Evolutionary conservation across 2,888 invertebrate species (phyloP).

Genomic region (Cerceris rybyensis): DNA sequence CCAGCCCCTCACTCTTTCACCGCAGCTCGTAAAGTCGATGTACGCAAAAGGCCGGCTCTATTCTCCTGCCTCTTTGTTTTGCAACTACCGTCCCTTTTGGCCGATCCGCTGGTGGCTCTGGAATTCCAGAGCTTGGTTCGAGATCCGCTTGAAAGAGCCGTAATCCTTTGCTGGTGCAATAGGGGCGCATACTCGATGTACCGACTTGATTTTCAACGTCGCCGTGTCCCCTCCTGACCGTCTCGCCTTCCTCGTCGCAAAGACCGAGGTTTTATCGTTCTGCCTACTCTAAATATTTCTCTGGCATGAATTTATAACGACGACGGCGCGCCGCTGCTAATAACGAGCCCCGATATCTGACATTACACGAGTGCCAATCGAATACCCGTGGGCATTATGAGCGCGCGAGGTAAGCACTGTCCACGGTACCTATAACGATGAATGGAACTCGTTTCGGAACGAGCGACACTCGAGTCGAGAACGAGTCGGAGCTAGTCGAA

Average conservation of each 20-base stretch:
- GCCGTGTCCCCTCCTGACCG: neutral
- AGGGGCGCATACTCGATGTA: constrained; percentile 44
- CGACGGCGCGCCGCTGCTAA: constrained; percentile 54
- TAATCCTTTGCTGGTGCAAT: constrained; percentile 52
- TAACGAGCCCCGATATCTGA: constrained; percentile 57
- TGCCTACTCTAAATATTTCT: constrained; percentile 76
- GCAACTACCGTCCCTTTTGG: constrained; percentile 21
- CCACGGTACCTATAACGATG: constrained; percentile 53
- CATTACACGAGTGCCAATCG: constrained; percentile 32
- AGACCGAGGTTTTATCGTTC: constrained; percentile 64
- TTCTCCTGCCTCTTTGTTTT: constrained; percentile 5
- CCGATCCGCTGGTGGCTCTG: constrained; percentile 38
- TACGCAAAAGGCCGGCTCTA: constrained; percentile 55
- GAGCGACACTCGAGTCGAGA: constrained; percentile 34
- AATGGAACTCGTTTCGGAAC: constrained; percentile 60
- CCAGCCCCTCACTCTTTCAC: constrained; percentile 39
- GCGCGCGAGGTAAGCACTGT: constrained; percentile 11
- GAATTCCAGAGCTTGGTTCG: constrained; percentile 52
- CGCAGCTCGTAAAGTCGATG: constrained; percentile 64
- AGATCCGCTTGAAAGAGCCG: constrained; percentile 25
- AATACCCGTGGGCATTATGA: constrained; percentile 47
- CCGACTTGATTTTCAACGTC: constrained; percentile 20
- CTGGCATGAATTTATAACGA: constrained; percentile 72
- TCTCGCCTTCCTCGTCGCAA: constrained; percentile 1
- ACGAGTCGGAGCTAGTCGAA: neutral